These are phyloP conservation scores for Sorex fumeus DNA, from an alignment of 2,113 vertebrate species.

Conservation along the genomic window DNA sequence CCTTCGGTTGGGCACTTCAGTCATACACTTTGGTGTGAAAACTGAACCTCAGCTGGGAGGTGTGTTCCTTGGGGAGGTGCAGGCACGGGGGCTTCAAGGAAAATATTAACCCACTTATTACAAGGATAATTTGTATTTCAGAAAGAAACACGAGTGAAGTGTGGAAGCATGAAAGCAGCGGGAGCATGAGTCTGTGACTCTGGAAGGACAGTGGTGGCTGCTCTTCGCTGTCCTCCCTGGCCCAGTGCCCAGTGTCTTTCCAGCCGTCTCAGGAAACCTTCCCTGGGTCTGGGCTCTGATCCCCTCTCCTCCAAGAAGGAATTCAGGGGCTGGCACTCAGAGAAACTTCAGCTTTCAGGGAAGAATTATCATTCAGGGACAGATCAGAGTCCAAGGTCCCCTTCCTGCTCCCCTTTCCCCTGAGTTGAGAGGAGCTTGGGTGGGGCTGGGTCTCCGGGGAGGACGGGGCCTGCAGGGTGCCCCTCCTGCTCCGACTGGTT, in stretches of 20 bases:
- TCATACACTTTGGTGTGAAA: too few species aligned
- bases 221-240: too few species aligned
- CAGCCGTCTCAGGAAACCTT: neutral
- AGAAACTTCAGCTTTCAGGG: neutral
- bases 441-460: too few species aligned
- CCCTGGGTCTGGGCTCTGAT: neutral
- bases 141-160: neutral
- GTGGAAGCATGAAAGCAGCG: neutral
- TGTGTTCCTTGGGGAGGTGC: too few species aligned
- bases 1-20: too few species aligned
- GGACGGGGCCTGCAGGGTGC: too few species aligned
- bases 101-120: neutral
- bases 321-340: neutral
- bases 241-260: neutral
- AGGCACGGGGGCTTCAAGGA: neutral
- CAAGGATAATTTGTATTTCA: too few species aligned
- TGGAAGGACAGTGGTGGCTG: neutral
- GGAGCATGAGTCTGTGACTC: accelerated
- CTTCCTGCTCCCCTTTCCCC: neutral
- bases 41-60: too few species aligned
- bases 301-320: too few species aligned
- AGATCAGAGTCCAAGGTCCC: slow-evolving; percentile 14
- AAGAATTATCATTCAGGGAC: accelerated
- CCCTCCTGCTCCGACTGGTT: too few species aligned
- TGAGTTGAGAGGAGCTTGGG: too few species aligned